Evolutionary conservation across 1,140 invertebrate genomes (phyloP).

Genomic region (Penaeus vannamei): DNA sequence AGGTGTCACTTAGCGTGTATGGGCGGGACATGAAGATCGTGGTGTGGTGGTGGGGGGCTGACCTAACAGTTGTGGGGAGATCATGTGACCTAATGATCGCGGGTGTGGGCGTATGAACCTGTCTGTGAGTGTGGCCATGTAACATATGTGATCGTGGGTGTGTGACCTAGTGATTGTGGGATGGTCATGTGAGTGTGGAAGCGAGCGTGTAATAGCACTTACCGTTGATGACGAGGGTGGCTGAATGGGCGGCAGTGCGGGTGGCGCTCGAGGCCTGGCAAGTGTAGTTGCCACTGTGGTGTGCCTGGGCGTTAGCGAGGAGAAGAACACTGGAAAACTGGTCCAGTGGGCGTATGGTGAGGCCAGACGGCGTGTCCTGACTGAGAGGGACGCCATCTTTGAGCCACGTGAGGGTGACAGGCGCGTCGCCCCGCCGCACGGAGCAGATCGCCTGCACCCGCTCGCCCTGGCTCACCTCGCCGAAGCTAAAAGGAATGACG

Average conservation of each 20-base stretch:
- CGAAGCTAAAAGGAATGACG: constrained; percentile 68
- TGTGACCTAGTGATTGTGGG: too few species aligned
- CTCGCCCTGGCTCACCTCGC: constrained; percentile 66
- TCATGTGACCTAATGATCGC: not conserved
- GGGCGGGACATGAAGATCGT: too few species aligned
- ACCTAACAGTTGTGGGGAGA: not conserved
- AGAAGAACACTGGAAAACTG: constrained; percentile 59
- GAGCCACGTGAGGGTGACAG: constrained; percentile 83
- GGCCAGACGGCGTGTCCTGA: constrained; percentile 39
- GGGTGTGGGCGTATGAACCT: constrained; percentile 3
- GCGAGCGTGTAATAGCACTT: constrained; percentile 25
- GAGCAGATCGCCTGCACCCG: constrained; percentile 75
- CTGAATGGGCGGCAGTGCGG: constrained; percentile 81
- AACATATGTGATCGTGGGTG: too few species aligned
- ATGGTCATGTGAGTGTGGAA: too few species aligned
- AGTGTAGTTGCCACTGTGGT: constrained; percentile 70
- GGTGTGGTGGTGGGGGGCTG: not conserved
- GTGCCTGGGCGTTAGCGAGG: constrained; percentile 42
- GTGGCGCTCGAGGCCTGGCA: constrained; percentile 78
- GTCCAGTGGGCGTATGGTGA: constrained; percentile 79
- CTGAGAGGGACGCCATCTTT: constrained; percentile 80
- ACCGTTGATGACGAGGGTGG: constrained; percentile 80
- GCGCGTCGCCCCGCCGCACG: constrained; percentile 83
- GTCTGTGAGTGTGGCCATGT: not conserved
- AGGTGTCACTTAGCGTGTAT: too few species aligned